Evolutionary conservation across 2,888 invertebrate genomes (phyloP).

Genomic region (Mesochorus sp.): DNA sequence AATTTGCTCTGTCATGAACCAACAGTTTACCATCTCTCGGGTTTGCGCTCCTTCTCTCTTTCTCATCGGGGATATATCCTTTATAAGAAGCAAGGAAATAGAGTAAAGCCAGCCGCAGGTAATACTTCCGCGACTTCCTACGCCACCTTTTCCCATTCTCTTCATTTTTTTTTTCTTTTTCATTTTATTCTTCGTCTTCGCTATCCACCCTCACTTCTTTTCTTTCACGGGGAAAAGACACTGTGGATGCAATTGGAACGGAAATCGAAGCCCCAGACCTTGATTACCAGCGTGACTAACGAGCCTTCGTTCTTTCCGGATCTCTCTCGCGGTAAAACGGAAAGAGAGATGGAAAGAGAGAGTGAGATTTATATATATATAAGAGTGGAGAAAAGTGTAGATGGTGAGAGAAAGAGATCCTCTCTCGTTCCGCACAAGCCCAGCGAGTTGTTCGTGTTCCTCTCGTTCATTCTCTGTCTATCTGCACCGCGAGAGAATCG

Average conservation of each 20-base stretch:
- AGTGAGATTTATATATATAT: too few species aligned
- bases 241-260: constrained; percentile 54
- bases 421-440: constrained; percentile 63
- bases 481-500: constrained; percentile 73
- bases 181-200: neutral
- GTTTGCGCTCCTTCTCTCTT: neutral
- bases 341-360: neutral
- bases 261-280: constrained; percentile 64
- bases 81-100: constrained; percentile 28
- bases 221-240: constrained; percentile 47
- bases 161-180: constrained; percentile 39
- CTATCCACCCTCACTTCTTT: constrained; percentile 4
- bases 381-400: too few species aligned
- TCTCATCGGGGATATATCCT: neutral
- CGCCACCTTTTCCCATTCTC: constrained; percentile 11
- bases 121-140: constrained; percentile 54
- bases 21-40: neutral
- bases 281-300: constrained; percentile 78
- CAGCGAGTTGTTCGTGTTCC: constrained; percentile 64
- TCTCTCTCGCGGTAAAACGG: constrained; percentile 22
- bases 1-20: constrained; percentile 14
- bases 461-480: constrained; percentile 68
- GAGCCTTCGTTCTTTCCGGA: constrained; percentile 69
- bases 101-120: constrained; percentile 48
- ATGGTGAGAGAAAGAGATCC: constrained; percentile 7